These are phyloP conservation scores for Drosophila robusta DNA, from an alignment of 2,888 invertebrate species.

Conservation along the genomic window DNA sequence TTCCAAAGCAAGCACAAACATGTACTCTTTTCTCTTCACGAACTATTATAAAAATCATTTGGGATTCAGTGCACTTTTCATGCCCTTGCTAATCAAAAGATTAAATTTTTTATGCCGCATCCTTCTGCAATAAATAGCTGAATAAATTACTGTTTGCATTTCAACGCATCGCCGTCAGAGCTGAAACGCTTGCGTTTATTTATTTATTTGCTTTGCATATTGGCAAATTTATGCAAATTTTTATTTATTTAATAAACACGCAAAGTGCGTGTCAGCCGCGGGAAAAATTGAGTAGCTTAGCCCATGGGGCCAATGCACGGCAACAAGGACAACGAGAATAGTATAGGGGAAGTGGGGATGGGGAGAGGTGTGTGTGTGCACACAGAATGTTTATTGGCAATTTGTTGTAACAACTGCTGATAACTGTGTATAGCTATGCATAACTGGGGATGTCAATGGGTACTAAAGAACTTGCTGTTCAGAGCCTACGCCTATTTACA, in stretches of 20 bases:
- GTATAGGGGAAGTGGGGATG: neutral
- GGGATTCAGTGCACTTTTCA: neutral
- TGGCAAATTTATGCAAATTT: slow-evolving; percentile 73
- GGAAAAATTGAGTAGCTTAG: slow-evolving; percentile 8
- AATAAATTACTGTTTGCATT: slow-evolving; percentile 42
- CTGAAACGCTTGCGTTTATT: too few relatives aligned
- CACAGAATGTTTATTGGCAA: slow-evolving; percentile 57
- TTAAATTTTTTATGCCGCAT: slow-evolving; percentile 1
- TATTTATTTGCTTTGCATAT: slow-evolving; percentile 28
- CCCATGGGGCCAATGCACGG: slow-evolving; percentile 51
- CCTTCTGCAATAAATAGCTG: slow-evolving; percentile 6
- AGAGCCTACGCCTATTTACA: slow-evolving; percentile 24
- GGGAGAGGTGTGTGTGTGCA: neutral
- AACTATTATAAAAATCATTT: too few relatives aligned
- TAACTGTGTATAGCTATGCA: slow-evolving; percentile 16
- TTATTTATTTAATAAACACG: slow-evolving; percentile 78
- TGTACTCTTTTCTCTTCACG: too few relatives aligned
- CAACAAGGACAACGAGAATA: slow-evolving; percentile 42
- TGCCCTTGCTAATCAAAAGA: slow-evolving; percentile 13
- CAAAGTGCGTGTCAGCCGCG: slow-evolving; percentile 69
- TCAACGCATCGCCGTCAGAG: slow-evolving; percentile 15
- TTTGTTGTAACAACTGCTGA: slow-evolving; percentile 55
- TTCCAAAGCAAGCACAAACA: too few relatives aligned
- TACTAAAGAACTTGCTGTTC: slow-evolving; percentile 52
- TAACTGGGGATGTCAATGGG: slow-evolving; percentile 30